A percentile compares a stretch with the other conserved stretches of the same genome.
Conservation (phyloP, 2,888 invertebrate species). For the Beris morrisii region DNA sequence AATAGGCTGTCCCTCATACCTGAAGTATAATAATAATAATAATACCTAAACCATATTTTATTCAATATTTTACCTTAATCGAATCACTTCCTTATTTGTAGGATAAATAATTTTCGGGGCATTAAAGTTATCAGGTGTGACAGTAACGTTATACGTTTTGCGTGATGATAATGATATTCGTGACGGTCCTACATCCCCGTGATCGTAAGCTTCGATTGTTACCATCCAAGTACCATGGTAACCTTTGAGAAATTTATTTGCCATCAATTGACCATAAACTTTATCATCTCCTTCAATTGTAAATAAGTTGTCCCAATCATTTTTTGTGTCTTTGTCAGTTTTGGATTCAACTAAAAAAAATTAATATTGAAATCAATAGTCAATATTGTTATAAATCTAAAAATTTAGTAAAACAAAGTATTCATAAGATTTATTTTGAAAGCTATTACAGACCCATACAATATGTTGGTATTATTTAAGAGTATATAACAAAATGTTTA, state of each 20-base stretch:
- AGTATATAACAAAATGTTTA: no score
- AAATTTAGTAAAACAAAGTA: no score
- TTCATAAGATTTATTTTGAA: no score
- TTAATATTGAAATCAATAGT: no score
- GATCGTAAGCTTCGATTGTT: conserved; percentile 62
- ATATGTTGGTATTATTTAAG: no score
- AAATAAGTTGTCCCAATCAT: conserved; percentile 48
- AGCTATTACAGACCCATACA: no score
- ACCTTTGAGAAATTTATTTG: conserved; percentile 57
- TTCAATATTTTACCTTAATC: conserved; percentile 55
- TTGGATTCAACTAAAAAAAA: conserved; percentile 1
- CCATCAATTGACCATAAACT: conserved; percentile 57
- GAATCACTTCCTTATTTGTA: conserved; percentile 46
- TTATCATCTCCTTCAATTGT: conserved; percentile 51
- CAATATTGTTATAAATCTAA: no score
- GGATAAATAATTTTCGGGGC: conserved; percentile 62
- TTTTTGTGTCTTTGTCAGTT: conserved; percentile 46
- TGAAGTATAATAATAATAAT: conserved; percentile 4
- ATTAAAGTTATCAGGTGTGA: conserved; percentile 64
- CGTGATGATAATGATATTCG: conserved; percentile 51
- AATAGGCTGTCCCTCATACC: conserved; percentile 38
- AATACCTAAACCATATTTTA: no score
- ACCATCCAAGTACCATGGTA: conserved; percentile 64
- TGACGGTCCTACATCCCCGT: conserved; percentile 51
- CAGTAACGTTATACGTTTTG: conserved; percentile 56